These are phyloP conservation scores for Peromyscus nudipes DNA, from an alignment of 2,797 vertebrate genomes.

Conservation along the genomic window DNA sequence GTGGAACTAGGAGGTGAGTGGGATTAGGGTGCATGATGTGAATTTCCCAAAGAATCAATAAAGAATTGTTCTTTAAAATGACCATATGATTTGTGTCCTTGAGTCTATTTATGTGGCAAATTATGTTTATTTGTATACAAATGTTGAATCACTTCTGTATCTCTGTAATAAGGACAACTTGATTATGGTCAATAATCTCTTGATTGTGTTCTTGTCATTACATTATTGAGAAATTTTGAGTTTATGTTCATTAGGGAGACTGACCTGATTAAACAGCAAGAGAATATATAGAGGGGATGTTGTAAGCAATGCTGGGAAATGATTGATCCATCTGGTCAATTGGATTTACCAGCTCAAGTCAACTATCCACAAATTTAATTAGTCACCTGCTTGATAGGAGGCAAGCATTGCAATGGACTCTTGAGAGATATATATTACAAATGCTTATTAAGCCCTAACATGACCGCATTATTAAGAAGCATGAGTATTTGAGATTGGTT, in stretches of 20 bases:
- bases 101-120: neutral
- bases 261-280: neutral
- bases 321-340: neutral
- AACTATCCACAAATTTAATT: neutral
- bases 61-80: neutral
- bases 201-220: neutral
- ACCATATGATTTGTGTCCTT: neutral
- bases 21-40: neutral
- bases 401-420: neutral
- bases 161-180: neutral
- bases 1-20: neutral
- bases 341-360: neutral
- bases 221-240: neutral
- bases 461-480: neutral
- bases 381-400: neutral
- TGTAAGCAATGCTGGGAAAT: neutral
- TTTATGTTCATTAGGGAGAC: neutral
- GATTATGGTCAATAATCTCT: neutral
- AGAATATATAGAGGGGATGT: neutral
- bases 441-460: neutral
- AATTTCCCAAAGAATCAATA: neutral
- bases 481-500: neutral
- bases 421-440: neutral
- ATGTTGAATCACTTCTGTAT: neutral
- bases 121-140: neutral